These are phyloP conservation scores for Nasua narica DNA, from an alignment of 2,797 vertebrate species.

Conservation along the genomic window DNA sequence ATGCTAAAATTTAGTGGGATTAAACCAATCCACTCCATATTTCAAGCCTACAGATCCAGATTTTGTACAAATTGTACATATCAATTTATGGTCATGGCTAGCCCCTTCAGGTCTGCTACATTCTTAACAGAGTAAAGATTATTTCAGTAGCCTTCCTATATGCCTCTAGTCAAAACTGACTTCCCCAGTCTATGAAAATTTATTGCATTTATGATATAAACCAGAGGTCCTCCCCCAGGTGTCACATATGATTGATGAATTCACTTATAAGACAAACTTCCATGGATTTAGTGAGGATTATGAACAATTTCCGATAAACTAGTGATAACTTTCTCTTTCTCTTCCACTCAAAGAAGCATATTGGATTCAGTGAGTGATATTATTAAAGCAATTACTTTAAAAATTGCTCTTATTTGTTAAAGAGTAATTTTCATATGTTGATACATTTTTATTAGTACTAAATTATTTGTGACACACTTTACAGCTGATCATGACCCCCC, in stretches of 20 bases:
- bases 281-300: neutral
- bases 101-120: neutral
- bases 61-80: neutral
- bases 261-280: constrained; percentile 7
- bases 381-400: neutral
- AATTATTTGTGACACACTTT: neutral
- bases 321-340: neutral
- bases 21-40: neutral
- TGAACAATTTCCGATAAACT: neutral
- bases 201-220: neutral
- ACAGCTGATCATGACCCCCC: neutral
- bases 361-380: neutral
- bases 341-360: neutral
- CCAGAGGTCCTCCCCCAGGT: neutral
- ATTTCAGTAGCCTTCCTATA: neutral
- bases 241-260: constrained; percentile 12
- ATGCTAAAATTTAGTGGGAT: neutral
- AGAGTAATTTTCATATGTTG: neutral
- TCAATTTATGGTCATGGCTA: neutral
- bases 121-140: neutral
- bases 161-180: neutral
- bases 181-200: neutral
- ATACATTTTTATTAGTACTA: neutral
- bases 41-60: neutral
- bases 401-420: neutral